Base-by-base conservation (phyloP, 2,797 vertebrate genomes). In the Tragopan temminckii region DNA sequence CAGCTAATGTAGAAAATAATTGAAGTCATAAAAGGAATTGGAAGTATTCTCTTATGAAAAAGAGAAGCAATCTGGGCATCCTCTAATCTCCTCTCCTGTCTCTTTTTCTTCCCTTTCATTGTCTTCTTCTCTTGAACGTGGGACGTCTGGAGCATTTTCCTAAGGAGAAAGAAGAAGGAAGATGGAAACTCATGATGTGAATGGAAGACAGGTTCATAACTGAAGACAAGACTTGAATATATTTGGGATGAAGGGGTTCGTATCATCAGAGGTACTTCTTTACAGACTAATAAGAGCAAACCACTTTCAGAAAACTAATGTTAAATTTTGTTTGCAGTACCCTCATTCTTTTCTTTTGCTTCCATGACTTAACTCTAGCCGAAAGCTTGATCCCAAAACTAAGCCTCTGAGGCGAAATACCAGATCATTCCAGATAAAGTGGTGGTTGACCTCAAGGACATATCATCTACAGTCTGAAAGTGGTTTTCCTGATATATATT, bases 351-450 rank as follows among this genome's bases (percentile, higher is more conserved):
- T 24, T 58, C 18, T 57, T 57, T 57, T 57, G 20, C n/a, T 57
- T 33, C 19, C n/a, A 57, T n/a, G 19, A 19, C n/a, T 20, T 45
- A 45, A 45, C 45, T 45, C 19, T 45, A 19, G 7, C 15, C 77
- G 76, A 72, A 91, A 80, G 16, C 9, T 92, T 74, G 31, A 80
- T 82, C 25, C 7, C 27, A 79, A 33, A 89, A 36, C 36, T 48
- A 72, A 79, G 9, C 3, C 10, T 12, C 16, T 36, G 19, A 48
- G 29, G 14, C 8, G 38, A 85, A 66, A 70, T 70, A 33, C 7
- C 18, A 33, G 2, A 8, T 74, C 31, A 70, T 71, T 11, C n/a
- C 21, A 63, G 35, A 40, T 63, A 42, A 53, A 35, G 59, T 1
- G 0, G 7, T 50, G 64, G 14, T 17, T 61, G 66, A 75, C 40